phyloP scores from a whole-genome alignment of 35 echinoderm and acorn worm genomes.

The Amphiura filiformis region DNA sequence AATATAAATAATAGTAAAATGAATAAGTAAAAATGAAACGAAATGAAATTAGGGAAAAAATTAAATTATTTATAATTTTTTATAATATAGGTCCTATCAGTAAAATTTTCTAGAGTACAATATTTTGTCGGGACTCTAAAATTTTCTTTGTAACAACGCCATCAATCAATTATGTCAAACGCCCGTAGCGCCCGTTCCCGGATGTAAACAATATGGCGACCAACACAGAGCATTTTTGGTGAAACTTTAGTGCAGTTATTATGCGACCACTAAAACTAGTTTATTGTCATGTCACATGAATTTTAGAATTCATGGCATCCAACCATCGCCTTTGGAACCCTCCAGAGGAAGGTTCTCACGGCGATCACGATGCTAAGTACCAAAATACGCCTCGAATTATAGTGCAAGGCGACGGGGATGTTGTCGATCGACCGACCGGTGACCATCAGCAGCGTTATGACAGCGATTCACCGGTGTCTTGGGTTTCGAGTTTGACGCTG shows the following conservation, averaged over 20 bases:
- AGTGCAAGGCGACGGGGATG: background rate
- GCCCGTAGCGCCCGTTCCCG: constrained; percentile 8
- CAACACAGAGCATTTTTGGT: background rate
- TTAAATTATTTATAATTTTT: too few relatives aligned
- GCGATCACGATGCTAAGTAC: background rate
- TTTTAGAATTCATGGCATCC: constrained; percentile 10
- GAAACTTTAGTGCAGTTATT: background rate
- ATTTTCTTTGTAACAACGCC: too few relatives aligned
- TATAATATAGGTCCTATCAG: too few relatives aligned
- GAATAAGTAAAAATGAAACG: too few relatives aligned
- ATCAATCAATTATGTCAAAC: too few relatives aligned
- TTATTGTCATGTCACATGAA: background rate
- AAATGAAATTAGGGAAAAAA: too few relatives aligned
- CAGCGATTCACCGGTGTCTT: background rate
- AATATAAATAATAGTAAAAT: too few relatives aligned
- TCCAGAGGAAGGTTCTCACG: constrained; percentile 19
- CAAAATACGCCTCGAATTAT: constrained; percentile 21
- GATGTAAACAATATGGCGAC: constrained; percentile 73
- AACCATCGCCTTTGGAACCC: background rate
- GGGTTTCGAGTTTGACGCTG: background rate
- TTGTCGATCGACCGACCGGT: background rate
- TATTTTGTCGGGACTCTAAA: too few relatives aligned
- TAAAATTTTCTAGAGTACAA: too few relatives aligned
- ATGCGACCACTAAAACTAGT: background rate
- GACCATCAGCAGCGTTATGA: background rate